These are phyloP conservation scores for Coelopa frigida DNA, from an alignment of 1,140 invertebrate species.

Conservation along the genomic window DNA sequence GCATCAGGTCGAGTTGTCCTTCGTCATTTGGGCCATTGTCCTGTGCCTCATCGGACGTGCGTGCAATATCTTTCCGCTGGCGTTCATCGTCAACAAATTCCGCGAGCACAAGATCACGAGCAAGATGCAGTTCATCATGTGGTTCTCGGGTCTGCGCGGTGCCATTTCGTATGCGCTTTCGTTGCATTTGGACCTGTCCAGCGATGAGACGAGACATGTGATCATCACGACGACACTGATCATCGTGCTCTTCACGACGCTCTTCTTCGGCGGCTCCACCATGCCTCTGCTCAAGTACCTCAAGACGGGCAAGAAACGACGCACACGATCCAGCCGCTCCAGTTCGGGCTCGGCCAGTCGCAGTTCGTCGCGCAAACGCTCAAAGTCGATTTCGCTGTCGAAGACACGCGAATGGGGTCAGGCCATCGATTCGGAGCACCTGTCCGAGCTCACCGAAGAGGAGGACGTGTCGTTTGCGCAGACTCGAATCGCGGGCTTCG, in stretches of 20 bases:
- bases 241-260: constrained; percentile 90
- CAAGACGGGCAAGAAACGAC: constrained; percentile 50
- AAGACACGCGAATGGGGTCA: constrained; percentile 98
- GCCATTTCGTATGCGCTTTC: constrained; percentile 97
- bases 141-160: constrained; percentile 94
- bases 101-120: constrained; percentile 95
- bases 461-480: constrained; percentile 61
- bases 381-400: constrained; percentile 83
- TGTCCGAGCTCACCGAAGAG: constrained; percentile 93
- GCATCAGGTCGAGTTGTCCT: constrained; percentile 69
- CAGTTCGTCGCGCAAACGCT: constrained; percentile 55
- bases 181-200: constrained; percentile 87
- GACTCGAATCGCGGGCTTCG: constrained; percentile 72
- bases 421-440: constrained; percentile 90
- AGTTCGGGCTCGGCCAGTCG: constrained; percentile 4
- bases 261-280: constrained; percentile 92
- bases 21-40: constrained; percentile 89
- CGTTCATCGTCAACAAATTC: constrained; percentile 89
- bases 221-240: constrained; percentile 96
- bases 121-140: constrained; percentile 99
- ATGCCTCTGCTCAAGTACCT: constrained; percentile 91
- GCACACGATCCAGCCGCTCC: constrained; percentile 17
- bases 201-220: constrained; percentile 84
- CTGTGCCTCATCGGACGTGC: constrained; percentile 89
- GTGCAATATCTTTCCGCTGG: constrained; percentile 94